A percentile compares a stretch with the other conserved stretches of the same genome.
Conservation (phyloP, 2,113 vertebrate species). For the Australoheros scitulus region DNA sequence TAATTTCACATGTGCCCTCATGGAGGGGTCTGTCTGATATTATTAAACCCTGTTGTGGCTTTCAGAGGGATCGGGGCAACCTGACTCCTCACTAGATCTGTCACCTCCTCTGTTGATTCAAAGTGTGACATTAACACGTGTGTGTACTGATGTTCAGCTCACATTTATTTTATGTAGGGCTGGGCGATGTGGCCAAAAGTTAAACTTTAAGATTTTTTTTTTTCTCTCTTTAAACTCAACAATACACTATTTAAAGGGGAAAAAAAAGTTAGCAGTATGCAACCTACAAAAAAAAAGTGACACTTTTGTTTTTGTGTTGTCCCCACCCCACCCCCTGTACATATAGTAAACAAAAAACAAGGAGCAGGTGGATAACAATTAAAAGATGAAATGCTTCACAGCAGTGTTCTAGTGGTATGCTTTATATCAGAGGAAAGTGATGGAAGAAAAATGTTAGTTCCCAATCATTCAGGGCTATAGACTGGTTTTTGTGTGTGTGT, state of each 20-base stretch:
- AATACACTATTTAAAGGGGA: too few species aligned
- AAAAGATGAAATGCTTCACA: too few species aligned
- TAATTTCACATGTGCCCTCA: conserved; percentile 22
- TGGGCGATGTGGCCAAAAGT: not conserved
- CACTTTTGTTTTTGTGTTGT: too few species aligned
- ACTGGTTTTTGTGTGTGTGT: too few species aligned
- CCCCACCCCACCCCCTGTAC: too few species aligned
- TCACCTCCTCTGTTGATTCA: conserved; percentile 20
- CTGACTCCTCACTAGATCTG: conserved; percentile 33
- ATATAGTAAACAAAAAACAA: too few species aligned
- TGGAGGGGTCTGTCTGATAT: conserved; percentile 8
- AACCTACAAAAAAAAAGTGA: too few species aligned
- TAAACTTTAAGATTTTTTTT: not conserved
- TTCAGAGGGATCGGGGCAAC: conserved; percentile 43
- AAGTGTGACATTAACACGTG: conserved; percentile 38
- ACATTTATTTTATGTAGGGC: not conserved
- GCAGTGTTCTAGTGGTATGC: too few species aligned
- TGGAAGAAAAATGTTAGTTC: not conserved
- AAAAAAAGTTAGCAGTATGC: too few species aligned
- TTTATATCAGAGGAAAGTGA: too few species aligned
- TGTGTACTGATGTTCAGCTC: not conserved
- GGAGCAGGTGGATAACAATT: too few species aligned
- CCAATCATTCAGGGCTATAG: not conserved
- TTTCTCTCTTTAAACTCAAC: too few species aligned
- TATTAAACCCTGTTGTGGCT: conserved; percentile 15